phyloP scores from a whole-genome alignment of 2,888 invertebrate genomes.

The Erebia palarica region DNA sequence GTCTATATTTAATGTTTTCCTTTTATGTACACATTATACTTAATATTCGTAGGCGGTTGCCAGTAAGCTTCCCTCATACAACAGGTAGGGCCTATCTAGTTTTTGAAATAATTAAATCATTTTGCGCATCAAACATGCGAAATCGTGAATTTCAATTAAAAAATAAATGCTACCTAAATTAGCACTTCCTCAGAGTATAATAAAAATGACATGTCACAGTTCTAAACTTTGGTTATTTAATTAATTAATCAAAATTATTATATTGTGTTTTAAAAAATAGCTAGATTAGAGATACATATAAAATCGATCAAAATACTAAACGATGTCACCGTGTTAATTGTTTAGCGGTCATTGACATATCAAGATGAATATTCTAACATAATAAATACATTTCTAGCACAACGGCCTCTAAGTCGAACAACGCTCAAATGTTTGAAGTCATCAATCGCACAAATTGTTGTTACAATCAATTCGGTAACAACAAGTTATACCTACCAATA shows the following conservation, averaged over 20 bases:
- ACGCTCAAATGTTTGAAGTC: constrained; percentile 18
- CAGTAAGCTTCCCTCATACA: neutral
- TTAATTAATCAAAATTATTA: neutral
- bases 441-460: constrained; percentile 14
- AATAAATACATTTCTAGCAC: constrained; percentile 26
- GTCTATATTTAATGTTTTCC: constrained; percentile 18
- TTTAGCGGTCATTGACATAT: constrained; percentile 62
- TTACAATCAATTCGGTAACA: constrained; percentile 17
- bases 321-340: constrained; percentile 73
- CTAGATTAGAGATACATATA: constrained; percentile 11
- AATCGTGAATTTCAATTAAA: neutral
- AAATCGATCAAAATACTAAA: constrained; percentile 41
- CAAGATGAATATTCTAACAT: constrained; percentile 46
- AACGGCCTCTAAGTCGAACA: constrained; percentile 24
- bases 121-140: neutral
- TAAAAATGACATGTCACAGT: neutral
- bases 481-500: neutral
- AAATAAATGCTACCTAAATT: neutral
- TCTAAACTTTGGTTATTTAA: neutral
- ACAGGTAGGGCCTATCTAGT: neutral
- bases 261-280: neutral
- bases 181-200: too few species aligned
- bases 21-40: constrained; percentile 40
- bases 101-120: neutral
- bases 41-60: constrained; percentile 19